Percentiles rank a stretch among this genome's conserved stretches.
These are phyloP conservation scores for Cotesia chilonis DNA, from an alignment of 1,140 invertebrate species.

Conservation along the genomic window DNA sequence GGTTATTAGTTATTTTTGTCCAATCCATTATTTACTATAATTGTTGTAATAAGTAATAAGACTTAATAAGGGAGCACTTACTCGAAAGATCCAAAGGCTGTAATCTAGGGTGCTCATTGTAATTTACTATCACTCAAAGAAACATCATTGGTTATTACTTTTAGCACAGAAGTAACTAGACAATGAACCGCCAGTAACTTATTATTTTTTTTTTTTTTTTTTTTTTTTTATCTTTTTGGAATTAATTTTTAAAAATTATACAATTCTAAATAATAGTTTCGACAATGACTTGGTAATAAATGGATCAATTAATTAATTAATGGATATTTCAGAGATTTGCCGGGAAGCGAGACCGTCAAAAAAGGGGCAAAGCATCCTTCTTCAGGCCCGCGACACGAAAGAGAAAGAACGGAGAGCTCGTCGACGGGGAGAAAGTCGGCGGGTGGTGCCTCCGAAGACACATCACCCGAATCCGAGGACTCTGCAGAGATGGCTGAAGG, in stretches of 20 bases:
- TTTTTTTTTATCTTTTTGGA: too few species aligned
- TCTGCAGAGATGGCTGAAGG: constrained; percentile 73
- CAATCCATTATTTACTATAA: too few species aligned
- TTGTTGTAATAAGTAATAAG: too few species aligned
- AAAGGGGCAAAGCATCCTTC: constrained; percentile 32
- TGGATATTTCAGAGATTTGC: constrained; percentile 9
- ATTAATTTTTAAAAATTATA: too few species aligned
- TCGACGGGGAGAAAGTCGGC: constrained; percentile 57
- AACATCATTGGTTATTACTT: not conserved
- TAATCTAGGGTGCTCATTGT: not conserved
- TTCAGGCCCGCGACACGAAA: constrained; percentile 1
- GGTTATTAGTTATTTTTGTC: not conserved
- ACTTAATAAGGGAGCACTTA: not conserved
- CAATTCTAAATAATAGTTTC: too few species aligned
- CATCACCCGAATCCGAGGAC: constrained; percentile 58
- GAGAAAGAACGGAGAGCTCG: constrained; percentile 23
- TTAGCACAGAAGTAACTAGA: not conserved
- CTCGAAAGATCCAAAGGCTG: not conserved
- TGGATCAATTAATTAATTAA: constrained; percentile 7
- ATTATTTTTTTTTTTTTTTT: not conserved
- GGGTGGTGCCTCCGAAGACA: constrained; percentile 46
- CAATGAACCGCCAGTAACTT: not conserved
- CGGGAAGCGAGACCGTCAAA: constrained; percentile 20
- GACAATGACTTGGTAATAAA: not conserved
- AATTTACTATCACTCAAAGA: constrained; percentile 12